Evolutionary conservation across 2,113 vertebrate genomes (phyloP).

Genomic region (Climacteris rufus): DNA sequence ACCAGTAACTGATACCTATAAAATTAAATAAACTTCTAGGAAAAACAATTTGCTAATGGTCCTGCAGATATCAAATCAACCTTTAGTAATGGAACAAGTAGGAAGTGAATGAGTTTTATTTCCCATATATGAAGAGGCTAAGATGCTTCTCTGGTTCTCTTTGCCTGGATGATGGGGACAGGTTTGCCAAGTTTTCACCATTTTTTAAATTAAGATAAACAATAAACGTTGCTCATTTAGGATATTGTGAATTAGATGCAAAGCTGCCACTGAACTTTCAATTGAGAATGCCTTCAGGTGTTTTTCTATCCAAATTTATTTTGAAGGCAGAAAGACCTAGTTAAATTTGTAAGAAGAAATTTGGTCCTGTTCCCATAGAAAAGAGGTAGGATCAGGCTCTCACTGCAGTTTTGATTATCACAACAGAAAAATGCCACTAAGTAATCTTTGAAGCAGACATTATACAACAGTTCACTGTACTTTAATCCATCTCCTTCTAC

Average conservation of each 20-base stretch:
- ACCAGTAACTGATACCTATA: not conserved
- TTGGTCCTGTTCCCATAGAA: not conserved
- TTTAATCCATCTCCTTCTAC: not conserved
- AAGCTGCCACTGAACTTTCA: not conserved
- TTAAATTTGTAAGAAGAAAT: not conserved
- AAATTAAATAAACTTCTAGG: not conserved
- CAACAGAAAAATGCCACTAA: not conserved
- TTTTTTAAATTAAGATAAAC: not conserved
- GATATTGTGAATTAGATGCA: not conserved
- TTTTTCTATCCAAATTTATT: not conserved
- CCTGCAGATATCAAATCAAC: not conserved
- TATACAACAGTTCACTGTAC: not conserved
- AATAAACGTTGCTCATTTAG: not conserved
- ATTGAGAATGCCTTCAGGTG: not conserved
- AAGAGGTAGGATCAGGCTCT: not conserved
- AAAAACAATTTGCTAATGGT: not conserved
- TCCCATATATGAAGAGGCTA: not conserved
- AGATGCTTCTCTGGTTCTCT: not conserved
- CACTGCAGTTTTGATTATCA: not conserved
- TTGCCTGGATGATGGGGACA: not conserved
- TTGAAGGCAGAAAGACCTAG: not conserved
- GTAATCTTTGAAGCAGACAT: not conserved
- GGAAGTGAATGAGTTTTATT: not conserved
- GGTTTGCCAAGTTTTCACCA: not conserved
- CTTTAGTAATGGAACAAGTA: not conserved